A percentile compares a stretch with the other conserved stretches of the same genome.
These are phyloP conservation scores for Parnassius mnemosyne DNA, from an alignment of 2,888 invertebrate species.

Conservation along the genomic window DNA sequence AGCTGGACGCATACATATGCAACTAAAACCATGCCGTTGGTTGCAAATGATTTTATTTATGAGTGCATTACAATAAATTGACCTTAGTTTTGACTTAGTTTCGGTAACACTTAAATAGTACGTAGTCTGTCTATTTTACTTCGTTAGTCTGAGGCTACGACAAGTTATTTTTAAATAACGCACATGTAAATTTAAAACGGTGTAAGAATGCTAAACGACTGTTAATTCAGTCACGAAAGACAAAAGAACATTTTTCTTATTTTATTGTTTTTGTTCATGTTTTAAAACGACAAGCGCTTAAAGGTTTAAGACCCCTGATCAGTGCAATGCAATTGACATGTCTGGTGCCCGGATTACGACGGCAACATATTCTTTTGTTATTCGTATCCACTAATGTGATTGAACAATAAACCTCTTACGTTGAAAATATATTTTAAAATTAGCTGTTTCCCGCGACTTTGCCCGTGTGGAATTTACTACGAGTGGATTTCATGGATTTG, in stretches of 20 bases:
- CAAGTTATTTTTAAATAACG: background rate
- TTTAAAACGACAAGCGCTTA: slow-evolving; percentile 10
- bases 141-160: no score
- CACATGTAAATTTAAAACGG: background rate
- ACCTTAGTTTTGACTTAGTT: no score
- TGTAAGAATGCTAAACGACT: background rate
- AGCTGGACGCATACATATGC: no score
- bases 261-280: slow-evolving; percentile 3
- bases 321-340: slow-evolving; percentile 23
- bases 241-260: slow-evolving; percentile 1
- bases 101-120: no score
- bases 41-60: no score
- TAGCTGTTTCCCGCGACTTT: background rate
- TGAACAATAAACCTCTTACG: slow-evolving; percentile 23
- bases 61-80: no score
- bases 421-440: background rate
- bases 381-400: slow-evolving; percentile 23
- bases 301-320: slow-evolving; percentile 20
- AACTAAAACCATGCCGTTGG: no score
- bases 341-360: slow-evolving; percentile 24
- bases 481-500: no score
- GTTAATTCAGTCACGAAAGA: slow-evolving; percentile 5
- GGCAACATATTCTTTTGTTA: slow-evolving; percentile 22
- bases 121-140: no score
- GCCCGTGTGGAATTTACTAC: no score